Evolutionary conservation across 2,888 invertebrate species (phyloP).

Genomic region (Ophioninae sp.): DNA sequence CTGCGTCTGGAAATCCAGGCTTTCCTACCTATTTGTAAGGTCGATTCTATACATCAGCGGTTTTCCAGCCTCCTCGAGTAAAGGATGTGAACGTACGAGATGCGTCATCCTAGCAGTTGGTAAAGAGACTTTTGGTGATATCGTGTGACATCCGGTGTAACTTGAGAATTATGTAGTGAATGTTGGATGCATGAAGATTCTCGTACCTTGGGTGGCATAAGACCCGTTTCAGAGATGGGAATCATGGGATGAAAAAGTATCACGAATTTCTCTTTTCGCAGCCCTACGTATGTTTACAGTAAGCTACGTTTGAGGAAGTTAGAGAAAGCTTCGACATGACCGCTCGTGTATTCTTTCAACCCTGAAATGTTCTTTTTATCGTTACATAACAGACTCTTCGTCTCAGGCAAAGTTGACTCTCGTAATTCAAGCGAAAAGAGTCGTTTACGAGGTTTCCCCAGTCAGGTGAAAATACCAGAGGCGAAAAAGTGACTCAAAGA

Average conservation of each 20-base stretch:
- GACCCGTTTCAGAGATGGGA: constrained; percentile 36
- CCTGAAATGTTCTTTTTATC: constrained; percentile 46
- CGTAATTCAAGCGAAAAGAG: constrained; percentile 50
- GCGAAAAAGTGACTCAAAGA: constrained; percentile 4
- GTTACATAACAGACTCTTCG: constrained; percentile 43
- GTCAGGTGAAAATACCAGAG: background rate
- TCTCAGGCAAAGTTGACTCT: constrained; percentile 26
- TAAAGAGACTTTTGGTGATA: constrained; percentile 29
- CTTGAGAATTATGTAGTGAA: constrained; percentile 57
- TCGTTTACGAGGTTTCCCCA: constrained; percentile 48
- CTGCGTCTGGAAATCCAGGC: constrained; percentile 2
- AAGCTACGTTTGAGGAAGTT: background rate
- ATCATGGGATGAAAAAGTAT: constrained; percentile 18
- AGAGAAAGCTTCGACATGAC: constrained; percentile 25
- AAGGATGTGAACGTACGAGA: constrained; percentile 54
- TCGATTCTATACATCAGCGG: constrained; percentile 5
- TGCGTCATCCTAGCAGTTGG: constrained; percentile 39
- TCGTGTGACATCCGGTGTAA: constrained; percentile 42
- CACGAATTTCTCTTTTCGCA: constrained; percentile 7
- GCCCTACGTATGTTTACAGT: background rate
- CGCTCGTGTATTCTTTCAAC: constrained; percentile 39
- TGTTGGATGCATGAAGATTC: constrained; percentile 61
- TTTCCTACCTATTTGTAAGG: background rate
- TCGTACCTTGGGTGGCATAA: constrained; percentile 62
- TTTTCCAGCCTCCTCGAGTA: constrained; percentile 50